Percentiles rank a stretch among this genome's conserved stretches.
Evolutionary conservation across 2,797 vertebrate species (phyloP).

Genomic region (Cossypha caffra): DNA sequence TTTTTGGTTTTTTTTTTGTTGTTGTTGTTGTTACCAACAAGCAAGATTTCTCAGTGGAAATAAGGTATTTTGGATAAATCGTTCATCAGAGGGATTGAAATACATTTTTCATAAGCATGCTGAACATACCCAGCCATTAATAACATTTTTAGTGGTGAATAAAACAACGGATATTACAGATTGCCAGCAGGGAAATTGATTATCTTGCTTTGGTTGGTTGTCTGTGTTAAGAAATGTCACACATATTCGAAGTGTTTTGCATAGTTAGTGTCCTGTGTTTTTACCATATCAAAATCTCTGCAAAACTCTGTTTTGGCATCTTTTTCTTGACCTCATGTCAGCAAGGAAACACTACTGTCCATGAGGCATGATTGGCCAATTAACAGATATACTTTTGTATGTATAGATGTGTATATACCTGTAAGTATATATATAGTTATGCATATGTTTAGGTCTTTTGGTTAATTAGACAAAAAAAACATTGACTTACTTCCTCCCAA

Average conservation of each 20-base stretch:
- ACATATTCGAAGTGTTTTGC: slow-evolving; percentile 16
- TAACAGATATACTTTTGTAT: neutral
- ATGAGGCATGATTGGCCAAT: neutral
- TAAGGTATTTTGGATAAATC: slow-evolving; percentile 4
- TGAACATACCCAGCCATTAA: slow-evolving; percentile 9
- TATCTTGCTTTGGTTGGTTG: slow-evolving; percentile 20
- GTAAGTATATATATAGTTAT: neutral
- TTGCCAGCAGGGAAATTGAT: slow-evolving; percentile 21
- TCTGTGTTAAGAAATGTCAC: slow-evolving; percentile 31
- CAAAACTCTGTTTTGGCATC: neutral
- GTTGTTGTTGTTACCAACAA: neutral
- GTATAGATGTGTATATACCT: rapidly evolving
- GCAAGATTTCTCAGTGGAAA: slow-evolving; percentile 27
- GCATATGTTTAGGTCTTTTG: neutral
- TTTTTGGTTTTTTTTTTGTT: neutral
- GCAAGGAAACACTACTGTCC: neutral
- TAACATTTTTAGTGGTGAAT: slow-evolving; percentile 28
- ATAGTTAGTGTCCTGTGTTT: slow-evolving; percentile 14
- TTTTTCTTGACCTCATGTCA: neutral
- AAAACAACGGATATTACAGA: slow-evolving; percentile 20
- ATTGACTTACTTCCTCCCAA: neutral
- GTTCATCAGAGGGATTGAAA: slow-evolving; percentile 28
- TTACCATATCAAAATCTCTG: neutral
- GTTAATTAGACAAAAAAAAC: neutral
- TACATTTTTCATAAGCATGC: slow-evolving; percentile 16